Conservation (phyloP, 1,140 invertebrate species). For the Leptinotarsa undecemlineata region DNA sequence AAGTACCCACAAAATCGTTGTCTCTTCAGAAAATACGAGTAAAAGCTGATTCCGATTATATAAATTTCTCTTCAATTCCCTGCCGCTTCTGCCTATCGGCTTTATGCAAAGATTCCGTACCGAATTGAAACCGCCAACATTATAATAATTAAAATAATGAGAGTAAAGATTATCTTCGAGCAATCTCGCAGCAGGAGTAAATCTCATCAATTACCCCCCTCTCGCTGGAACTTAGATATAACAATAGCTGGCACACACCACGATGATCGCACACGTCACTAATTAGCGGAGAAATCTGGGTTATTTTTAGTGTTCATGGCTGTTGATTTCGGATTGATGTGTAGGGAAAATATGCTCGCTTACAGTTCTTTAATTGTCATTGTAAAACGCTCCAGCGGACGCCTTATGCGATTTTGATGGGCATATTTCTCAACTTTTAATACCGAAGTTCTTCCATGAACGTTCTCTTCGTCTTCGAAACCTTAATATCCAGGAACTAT, state of each 20-base stretch:
- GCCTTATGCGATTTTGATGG: constrained; percentile 32
- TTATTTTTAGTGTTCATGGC: constrained; percentile 47
- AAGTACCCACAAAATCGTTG: too few species aligned
- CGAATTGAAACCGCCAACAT: not conserved
- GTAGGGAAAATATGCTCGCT: constrained; percentile 34
- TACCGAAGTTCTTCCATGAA: not conserved
- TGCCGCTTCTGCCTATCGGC: not conserved
- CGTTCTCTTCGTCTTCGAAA: not conserved
- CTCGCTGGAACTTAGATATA: constrained; percentile 26
- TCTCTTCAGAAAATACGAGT: too few species aligned
- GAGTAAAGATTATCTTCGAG: constrained; percentile 25
- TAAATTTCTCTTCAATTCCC: too few species aligned
- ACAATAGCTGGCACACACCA: constrained; percentile 41
- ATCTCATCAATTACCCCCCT: constrained; percentile 38
- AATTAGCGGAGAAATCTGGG: constrained; percentile 46
- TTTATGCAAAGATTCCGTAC: constrained; percentile 1
- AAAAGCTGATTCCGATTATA: too few species aligned
- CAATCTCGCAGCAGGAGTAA: constrained; percentile 17
- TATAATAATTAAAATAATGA: constrained; percentile 28
- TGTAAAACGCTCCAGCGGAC: constrained; percentile 31
- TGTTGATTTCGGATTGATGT: constrained; percentile 40
- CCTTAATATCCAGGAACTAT: constrained; percentile 8
- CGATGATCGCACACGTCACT: constrained; percentile 43
- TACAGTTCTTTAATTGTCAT: constrained; percentile 33
- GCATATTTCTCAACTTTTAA: constrained; percentile 10